Percentiles rank a stretch among this genome's conserved stretches.
Evolutionary conservation across 2,888 invertebrate species (phyloP).

Genomic region (Petrophora chlorosata): DNA sequence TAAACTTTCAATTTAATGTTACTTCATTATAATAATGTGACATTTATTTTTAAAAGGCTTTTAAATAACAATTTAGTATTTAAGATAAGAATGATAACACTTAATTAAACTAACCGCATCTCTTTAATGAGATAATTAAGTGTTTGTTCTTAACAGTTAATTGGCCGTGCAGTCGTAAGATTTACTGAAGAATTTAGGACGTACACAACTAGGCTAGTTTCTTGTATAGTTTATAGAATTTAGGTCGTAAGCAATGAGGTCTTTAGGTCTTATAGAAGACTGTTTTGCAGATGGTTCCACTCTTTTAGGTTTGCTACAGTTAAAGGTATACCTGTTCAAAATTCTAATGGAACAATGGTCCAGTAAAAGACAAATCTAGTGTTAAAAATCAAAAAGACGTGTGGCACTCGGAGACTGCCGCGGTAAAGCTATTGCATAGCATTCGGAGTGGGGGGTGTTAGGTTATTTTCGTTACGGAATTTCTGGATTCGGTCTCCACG

Average conservation of each 20-base stretch:
- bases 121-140: slow-evolving; percentile 18
- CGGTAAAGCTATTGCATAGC: no score
- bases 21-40: neutral
- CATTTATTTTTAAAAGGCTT: neutral
- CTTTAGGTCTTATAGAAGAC: slow-evolving; percentile 17
- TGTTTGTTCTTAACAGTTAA: slow-evolving; percentile 21
- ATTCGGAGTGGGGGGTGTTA: no score
- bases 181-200: slow-evolving; percentile 21
- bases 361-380: no score
- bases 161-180: slow-evolving; percentile 17
- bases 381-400: no score
- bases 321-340: no score
- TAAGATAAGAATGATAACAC: slow-evolving; percentile 1
- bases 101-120: slow-evolving; percentile 12
- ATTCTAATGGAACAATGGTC: no score
- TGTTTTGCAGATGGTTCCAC: no score
- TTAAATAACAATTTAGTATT: neutral
- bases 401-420: no score
- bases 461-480: no score
- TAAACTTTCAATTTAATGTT: neutral
- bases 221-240: slow-evolving; percentile 20
- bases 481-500: no score
- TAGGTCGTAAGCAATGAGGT: slow-evolving; percentile 33
- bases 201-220: slow-evolving; percentile 21
- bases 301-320: no score